Base-by-base conservation (phyloP, 1,140 invertebrate genomes). In the Holotrichia oblita region DNA sequence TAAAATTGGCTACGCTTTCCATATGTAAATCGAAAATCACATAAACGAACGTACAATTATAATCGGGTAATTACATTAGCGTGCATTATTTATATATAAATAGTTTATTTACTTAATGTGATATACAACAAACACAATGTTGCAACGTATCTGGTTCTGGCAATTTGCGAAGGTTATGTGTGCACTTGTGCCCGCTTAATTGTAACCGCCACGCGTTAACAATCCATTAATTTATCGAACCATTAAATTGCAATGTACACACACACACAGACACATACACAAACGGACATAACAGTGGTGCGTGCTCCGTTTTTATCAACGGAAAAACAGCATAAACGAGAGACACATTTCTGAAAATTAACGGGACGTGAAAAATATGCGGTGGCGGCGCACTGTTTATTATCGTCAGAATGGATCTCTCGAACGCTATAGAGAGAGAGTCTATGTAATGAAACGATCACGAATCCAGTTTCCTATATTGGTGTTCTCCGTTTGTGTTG, bases 221-320 rank as follows among this genome's bases (percentile, higher is more conserved):
- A 44, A 74, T 74, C 73, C 73, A 74, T 74, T 74, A 74, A 74
- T 74, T 74, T 74, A 74, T 41, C 73, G 73, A 74, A 74, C 73
- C 73, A 74, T 74, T 74, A 74, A 74, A 74, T 74, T 74, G 61
- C 61, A 34, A 34, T 34, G 17, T 55, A 34, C 61, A 34, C 61
- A 69, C 61, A 34, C 27, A 34, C 4, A 34, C 27, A 34, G 27
- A 34, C 4, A 34, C 27, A 34, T 34, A 34, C 27, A 34, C 27
- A 34, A 34, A 34, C 27, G 27, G 27, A 34, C 27, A 34, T 34
- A 34, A 34, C 27, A 69, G 27, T 69, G 61, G 20, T 69, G 27
- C 61, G 61, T 69, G 61, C 61, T 69, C 27, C 61, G 27, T 14
- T 69, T 69, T 69, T 69, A 69, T 69, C 61, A 69, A 69, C 22